A percentile compares a stretch with the other conserved stretches of the same genome.
Conservation (phyloP, 2,113 vertebrate species). For the Oophaga pumilio region DNA sequence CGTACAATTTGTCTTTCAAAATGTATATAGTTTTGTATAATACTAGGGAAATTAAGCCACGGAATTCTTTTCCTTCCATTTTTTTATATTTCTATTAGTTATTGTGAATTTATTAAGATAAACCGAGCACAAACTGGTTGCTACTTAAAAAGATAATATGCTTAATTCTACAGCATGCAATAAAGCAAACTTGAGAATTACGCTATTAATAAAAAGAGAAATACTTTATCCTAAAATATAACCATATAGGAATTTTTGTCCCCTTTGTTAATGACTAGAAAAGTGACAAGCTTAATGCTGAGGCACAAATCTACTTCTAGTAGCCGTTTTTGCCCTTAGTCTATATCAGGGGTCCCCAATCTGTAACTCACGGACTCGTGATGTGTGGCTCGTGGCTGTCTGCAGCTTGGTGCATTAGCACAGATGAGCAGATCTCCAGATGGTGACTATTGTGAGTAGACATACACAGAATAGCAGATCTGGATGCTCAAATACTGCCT, state of each 20-base stretch:
- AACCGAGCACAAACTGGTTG: background rate
- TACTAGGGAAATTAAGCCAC: background rate
- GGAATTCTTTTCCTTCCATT: background rate
- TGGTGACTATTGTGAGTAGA: no score
- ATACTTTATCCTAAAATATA: background rate
- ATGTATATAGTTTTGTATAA: background rate
- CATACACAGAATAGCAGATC: no score
- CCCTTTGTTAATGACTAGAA: background rate
- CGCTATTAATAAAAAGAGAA: background rate
- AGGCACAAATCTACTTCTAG: background rate
- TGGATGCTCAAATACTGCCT: no score
- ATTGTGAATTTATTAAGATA: background rate
- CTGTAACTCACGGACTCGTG: no score
- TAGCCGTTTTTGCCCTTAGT: background rate
- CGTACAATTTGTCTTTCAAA: conserved; percentile 6
- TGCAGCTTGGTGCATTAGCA: no score
- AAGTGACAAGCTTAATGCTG: background rate
- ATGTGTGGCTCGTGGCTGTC: no score
- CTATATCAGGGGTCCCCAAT: background rate
- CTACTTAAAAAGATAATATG: background rate
- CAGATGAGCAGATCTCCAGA: no score
- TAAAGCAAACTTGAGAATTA: background rate
- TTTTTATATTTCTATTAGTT: background rate
- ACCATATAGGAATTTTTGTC: background rate
- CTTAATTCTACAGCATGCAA: background rate